phyloP scores from a whole-genome alignment of 2,113 vertebrate species.

The Ariopsis seemanni region DNA sequence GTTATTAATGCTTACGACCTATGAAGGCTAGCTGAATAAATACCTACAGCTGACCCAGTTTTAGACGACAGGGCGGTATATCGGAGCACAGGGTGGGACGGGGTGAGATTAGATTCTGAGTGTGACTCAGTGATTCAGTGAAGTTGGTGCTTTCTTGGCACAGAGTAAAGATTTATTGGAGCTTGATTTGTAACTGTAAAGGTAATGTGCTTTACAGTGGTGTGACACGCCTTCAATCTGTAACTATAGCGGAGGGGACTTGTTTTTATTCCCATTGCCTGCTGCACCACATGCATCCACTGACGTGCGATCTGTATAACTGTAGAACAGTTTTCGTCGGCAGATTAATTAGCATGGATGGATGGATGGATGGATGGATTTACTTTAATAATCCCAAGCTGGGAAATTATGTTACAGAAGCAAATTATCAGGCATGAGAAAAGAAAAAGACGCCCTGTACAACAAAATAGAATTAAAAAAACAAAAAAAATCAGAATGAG shows the following conservation, averaged over 20 bases:
- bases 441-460: no score
- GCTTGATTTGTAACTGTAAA: conserved; percentile 8
- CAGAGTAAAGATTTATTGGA: neutral
- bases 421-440: no score
- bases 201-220: neutral
- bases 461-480: no score
- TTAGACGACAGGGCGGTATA: neutral
- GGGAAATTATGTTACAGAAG: no score
- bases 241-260: neutral
- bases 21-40: neutral
- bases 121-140: conserved; percentile 30
- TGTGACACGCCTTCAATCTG: neutral
- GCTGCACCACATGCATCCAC: neutral
- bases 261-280: neutral
- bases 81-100: conserved; percentile 7
- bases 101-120: conserved; percentile 26
- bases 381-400: no score
- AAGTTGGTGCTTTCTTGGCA: conserved; percentile 15
- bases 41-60: neutral
- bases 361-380: no score
- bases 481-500: no score
- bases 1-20: neutral
- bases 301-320: neutral
- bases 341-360: no score
- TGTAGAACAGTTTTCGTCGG: no score